A percentile compares a stretch with the other conserved stretches of the same genome.
phyloP scores from a whole-genome alignment of 1,140 invertebrate genomes.

The Ceratina calcarata region DNA sequence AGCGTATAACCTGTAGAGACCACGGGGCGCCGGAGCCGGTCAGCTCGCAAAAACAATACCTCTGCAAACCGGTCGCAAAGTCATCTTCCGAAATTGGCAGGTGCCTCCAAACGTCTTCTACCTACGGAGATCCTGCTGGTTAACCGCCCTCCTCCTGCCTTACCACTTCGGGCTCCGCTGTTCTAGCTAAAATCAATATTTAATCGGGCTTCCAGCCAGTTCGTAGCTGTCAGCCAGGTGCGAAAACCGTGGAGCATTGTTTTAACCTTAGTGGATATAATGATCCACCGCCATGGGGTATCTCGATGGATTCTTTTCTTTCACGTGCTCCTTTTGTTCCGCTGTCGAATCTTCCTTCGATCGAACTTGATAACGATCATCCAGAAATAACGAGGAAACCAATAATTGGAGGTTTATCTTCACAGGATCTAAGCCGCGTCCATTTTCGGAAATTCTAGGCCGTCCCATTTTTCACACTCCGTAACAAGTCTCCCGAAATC shows the following conservation, averaged over 20 bases:
- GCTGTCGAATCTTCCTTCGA: neutral
- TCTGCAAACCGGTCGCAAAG: slow-evolving; percentile 50
- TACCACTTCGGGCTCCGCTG: neutral
- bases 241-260: slow-evolving; percentile 61
- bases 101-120: slow-evolving; percentile 43
- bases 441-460: neutral
- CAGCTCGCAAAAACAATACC: slow-evolving; percentile 49
- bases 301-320: slow-evolving; percentile 14
- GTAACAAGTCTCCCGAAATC: neutral
- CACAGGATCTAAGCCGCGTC: slow-evolving; percentile 16
- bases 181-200: slow-evolving; percentile 69
- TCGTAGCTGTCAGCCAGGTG: slow-evolving; percentile 65
- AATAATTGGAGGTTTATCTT: slow-evolving; percentile 55
- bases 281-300: slow-evolving; percentile 51
- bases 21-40: slow-evolving; percentile 40
- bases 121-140: slow-evolving; percentile 2
- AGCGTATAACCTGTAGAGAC: slow-evolving; percentile 42
- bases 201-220: slow-evolving; percentile 57
- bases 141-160: neutral
- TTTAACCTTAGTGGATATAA: slow-evolving; percentile 38
- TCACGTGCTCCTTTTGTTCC: slow-evolving; percentile 8
- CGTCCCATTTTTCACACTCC: slow-evolving; percentile 32
- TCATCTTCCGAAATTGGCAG: slow-evolving; percentile 67
- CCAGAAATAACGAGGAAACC: slow-evolving; percentile 45
- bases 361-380: slow-evolving; percentile 55